Evolutionary conservation across 1,140 invertebrate species (phyloP), one percentile per base, ranked within the genome.

Genomic region (Forficula auricularia): DNA sequence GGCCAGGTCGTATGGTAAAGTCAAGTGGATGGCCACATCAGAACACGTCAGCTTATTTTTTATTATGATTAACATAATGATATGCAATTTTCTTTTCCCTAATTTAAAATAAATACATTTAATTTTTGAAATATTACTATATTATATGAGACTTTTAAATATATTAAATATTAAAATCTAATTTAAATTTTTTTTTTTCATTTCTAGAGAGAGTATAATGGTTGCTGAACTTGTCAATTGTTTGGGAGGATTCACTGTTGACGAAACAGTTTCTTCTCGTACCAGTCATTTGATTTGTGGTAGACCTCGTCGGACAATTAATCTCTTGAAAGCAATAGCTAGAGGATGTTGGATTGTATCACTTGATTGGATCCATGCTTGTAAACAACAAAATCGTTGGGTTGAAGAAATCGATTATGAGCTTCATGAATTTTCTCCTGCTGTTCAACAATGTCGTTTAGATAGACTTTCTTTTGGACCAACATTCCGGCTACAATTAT

Each of bases 311-410:
- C 57, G 70, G 22, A 72, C 71, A 0, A 45, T 72, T 9, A 73
- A 73, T 53, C 48, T 72, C 15, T 46, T 72, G 41, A 62, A 63
- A 46, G 71, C 62, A 2, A 51, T 72, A 2, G 58, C 62, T 44
- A 56, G 66, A 33, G 70, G 70, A 2, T 66, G 67, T 45, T 72
- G 68, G 68, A 65, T 73, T 42, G 41, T 73, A 2, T 58, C 54
- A 20, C 55, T 59, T 36, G 60, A 67, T 38, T 73, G 71, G 71
- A 64, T 70, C 2, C 45, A 57, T 35, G 55, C 61, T 20, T 71
- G 67, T 1, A 19, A 66, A 13, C 52, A 63, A 39, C 52, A 50
- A 6, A 60, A 57, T 4, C 57, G 60, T 47, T 73, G 68, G 68
- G 22, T 71, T 16, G 42, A 56, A 3, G 70, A 71, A 53, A 65